Evolutionary conservation across 2,797 vertebrate species (phyloP), one percentile per base, ranked within the genome.

Genomic region (Aplochiton taeniatus): DNA sequence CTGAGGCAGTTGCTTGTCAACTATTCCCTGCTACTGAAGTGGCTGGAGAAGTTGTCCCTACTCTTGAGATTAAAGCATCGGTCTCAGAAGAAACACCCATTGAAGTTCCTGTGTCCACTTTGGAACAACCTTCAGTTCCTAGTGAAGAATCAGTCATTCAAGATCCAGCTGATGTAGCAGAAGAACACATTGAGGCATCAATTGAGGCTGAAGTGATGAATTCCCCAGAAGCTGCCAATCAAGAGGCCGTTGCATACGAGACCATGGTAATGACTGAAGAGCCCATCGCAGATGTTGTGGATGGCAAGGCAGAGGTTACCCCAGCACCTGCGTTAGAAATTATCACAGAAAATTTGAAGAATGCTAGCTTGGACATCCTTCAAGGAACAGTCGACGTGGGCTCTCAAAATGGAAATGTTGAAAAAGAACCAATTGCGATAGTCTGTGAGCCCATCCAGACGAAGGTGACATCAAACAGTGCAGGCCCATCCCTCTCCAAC

Each of bases 391-490:
- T 69, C 41, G n/a, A 55, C 4, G 12, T 51, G 56, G 61, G 55
- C 8, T 54, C 59, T 69, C 63, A 79, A 20, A 85, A 85, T 49
- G 73, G 84, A 82, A 78, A 53, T 56, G 67, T 73, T 14, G 76
- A 84, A 45, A 80, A 81, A 65, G 87, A 88, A 60, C 73, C 80
- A 9, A 58, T 79, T 57, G 16, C 54, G 19, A 69, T 76, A 73
- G 59, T 76, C 31, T 69, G 85, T 71, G 84, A 91, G 72, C 81
- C 75, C 68, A 74, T 85, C 84, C 86, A 87, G 74, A 82, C 85
- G 57, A 87, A 84, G 70, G 78, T 65, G 72, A 65, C 59, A 10
- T 72, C 78, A 68, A 85, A 82, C 72, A 73, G 74, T 61, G 76
- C 86, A 52, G 76, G 67, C 62, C 79, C 77, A 61, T 69, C 78